Conservation (phyloP, 2,113 vertebrate species). For the Chamaea fasciata region DNA sequence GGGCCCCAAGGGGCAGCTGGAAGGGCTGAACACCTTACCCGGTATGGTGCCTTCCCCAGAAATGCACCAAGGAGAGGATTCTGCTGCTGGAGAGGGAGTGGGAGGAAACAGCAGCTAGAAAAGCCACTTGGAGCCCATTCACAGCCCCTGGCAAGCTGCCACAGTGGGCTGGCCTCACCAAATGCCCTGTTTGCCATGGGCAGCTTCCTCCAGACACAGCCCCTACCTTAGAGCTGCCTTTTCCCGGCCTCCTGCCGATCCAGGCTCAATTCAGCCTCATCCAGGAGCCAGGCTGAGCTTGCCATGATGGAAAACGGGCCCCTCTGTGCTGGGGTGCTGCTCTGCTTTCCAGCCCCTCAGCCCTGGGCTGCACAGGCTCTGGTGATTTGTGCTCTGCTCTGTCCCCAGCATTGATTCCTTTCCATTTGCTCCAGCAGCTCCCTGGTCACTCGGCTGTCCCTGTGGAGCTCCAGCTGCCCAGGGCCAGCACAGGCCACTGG, state of each 20-base stretch:
- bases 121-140: not conserved
- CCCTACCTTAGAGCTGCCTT: not conserved
- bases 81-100: not conserved
- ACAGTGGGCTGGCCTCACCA: not conserved
- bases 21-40: not conserved
- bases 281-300: not conserved
- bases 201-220: not conserved
- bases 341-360: not conserved
- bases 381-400: not conserved
- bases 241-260: not conserved
- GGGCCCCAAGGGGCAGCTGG: not conserved
- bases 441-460: not conserved
- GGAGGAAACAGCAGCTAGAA: not conserved
- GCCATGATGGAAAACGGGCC: accelerated
- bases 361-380: not conserved
- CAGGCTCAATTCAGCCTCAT: not conserved
- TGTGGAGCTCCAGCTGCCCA: not conserved
- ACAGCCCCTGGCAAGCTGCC: not conserved
- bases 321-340: not conserved
- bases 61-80: not conserved
- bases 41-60: not conserved
- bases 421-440: not conserved
- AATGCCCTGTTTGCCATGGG: not conserved
- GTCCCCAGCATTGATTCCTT: not conserved
- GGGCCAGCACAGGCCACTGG: not conserved